A percentile compares a stretch with the other conserved stretches of the same genome.
Conservation (phyloP, 30 jellyfish, hydroid and myxozoan species). For the Euphysa ruthae region DNA sequence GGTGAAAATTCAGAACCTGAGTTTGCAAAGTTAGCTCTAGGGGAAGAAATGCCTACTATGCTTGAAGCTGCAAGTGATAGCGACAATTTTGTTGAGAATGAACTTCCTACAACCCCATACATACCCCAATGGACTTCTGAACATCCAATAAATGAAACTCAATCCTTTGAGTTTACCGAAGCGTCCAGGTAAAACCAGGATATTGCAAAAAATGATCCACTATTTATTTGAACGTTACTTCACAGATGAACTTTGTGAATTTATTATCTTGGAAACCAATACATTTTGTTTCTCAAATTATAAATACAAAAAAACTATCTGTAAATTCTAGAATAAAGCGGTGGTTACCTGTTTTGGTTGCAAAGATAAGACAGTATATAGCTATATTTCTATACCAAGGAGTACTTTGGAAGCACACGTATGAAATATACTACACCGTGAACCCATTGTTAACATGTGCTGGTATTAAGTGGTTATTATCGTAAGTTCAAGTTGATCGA, state of each 20-base stretch:
- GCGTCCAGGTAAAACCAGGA: background rate
- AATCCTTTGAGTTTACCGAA: background rate
- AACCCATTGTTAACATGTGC: too few relatives aligned
- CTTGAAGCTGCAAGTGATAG: background rate
- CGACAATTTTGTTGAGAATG: background rate
- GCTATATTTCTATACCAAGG: background rate
- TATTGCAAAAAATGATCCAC: background rate
- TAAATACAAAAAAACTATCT: background rate
- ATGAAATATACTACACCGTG: too few relatives aligned
- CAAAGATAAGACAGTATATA: background rate
- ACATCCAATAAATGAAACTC: background rate
- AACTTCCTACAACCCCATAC: background rate
- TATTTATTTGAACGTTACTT: slow-evolving; percentile 1
- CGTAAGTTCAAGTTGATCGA: background rate
- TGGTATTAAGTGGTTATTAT: too few relatives aligned
- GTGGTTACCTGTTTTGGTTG: background rate
- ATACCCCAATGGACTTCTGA: slow-evolving; percentile 10
- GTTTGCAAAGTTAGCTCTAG: background rate
- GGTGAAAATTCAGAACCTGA: background rate
- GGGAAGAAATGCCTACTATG: background rate
- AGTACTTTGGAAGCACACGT: background rate
- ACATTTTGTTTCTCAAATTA: slow-evolving; percentile 9
- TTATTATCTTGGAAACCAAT: slow-evolving; percentile 1
- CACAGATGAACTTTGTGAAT: slow-evolving; percentile 13
- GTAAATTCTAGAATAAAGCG: background rate